Evolutionary conservation across 2,888 invertebrate genomes (phyloP), one percentile per base, ranked within the genome.

Genomic region (Drosophila formosana): DNA sequence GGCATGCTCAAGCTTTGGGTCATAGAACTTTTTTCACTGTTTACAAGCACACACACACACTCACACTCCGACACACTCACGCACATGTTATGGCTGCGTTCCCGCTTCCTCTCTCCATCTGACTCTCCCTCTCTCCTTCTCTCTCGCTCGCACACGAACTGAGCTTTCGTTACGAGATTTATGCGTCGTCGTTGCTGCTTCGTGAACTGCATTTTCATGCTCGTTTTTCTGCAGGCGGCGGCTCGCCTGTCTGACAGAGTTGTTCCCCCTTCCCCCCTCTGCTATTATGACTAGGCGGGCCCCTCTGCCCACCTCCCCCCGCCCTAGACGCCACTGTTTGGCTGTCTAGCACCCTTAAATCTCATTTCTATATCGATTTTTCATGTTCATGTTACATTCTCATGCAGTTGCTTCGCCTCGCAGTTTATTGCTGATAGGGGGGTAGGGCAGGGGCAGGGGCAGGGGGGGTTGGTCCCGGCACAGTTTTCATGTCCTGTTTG

Each of bases 11-110:
- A 87, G 80, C 83, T 88, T 88, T 90, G 65, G 89, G 89, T 90
- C 89, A 90, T 90, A 90, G 89, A 90, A 90, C 89, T 90, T 90
- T 89, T 80, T 78, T 72, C 66, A 68, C 45, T 80, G 73, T 80
- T 82, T 83, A 82, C 86, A 78, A 70, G 65, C 80, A 53, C 66
- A 47, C 75, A 47, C 66, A 66, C 32, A 25, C 52, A 60, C 51
- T 28, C 28, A 55, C 50, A 28, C 25, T 18, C 18, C 1, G 18
- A 8, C 43, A 23, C 41, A 62, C 28, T 25, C 52, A 62, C 52
- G 47, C 43, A 61, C 53, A 50, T 57, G 56, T 51, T 39, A 51
- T 43, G 26, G 56, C 69, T 34, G 37, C 26, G n/a, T 52, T 18
- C 56, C 18, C 56, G 25, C 37, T 37, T 9, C 32, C 32, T 32